Base-by-base conservation (phyloP, 2,888 invertebrate genomes). In the Sinodicranocentrus sp. region DNA sequence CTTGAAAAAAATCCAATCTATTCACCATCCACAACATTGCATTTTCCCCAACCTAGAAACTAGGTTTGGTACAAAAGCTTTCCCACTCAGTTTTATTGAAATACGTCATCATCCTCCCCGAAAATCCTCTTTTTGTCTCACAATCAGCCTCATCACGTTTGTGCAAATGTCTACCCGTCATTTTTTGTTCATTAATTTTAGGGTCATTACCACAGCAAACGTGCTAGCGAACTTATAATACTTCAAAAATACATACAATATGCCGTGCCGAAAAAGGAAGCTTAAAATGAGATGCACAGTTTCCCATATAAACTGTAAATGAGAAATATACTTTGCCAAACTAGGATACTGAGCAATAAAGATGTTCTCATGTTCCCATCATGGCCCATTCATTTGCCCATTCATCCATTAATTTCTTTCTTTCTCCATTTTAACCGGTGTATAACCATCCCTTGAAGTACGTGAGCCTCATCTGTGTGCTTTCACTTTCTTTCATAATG, bases 101-200 rank as follows among this genome's bases (percentile, higher is more conserved):
- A 33, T 21, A 26, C 71, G 13, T 19, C 54, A 21, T 33, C 33
- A 33, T 10, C 33, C 33, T 6, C 33, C 33, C 10, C 33, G 33
- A 10, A 33, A n/a, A 33, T 33, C 21, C 57, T 57, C 57, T 57
- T 33, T n/a, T 19, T 25, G 15, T 68, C 48, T 68, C 13, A 19
- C 48, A 48, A 48, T 15, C 8, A 48, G 2, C 48, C 5, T 48
- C 48, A n/a, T 17, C 48, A 17, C 48, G 33, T 33, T 33, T 6
- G 6, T 2, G 15, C 13, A 25, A 13, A 25, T 44, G 67, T 67
- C 67, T 39, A 28, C 19, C 25, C 28, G 23, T 67, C 67, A 65
- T 67, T 68, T n/a, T 77, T 26, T 70, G 48, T 77, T 77, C 77
- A 77, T 77, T 77, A 77, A 67, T 77, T 68, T 77, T 54, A 43